Evolutionary conservation across 2,113 vertebrate species (phyloP), one percentile per base, ranked within the genome.

Genomic region (Sylvietta virens): DNA sequence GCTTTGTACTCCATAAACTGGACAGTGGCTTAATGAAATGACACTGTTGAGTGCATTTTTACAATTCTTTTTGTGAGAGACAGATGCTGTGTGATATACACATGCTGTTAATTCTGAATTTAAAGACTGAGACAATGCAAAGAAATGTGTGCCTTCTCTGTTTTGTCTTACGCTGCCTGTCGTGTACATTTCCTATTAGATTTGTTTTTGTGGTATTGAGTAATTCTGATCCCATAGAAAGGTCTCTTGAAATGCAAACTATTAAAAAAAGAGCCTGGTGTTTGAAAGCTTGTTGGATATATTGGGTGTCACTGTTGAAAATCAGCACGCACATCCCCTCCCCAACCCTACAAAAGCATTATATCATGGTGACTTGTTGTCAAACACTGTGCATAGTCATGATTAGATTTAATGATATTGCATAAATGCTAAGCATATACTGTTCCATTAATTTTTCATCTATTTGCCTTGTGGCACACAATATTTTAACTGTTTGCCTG

Each of bases 371-470:
- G 51, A 33, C 10, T 81, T 71, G 11, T 4, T 81, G 35, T 48
- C 51, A 60, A 6, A 50, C 72, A 42, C 39, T 37, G 5, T 4
- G 0, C 0, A 1, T 45, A 20, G 56, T 80, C 12, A 7, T 42
- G 42, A 30, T 27, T 22, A 9, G 37, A 22, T 70, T 73, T 53
- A 53, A 57, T 53, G 37, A 37, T 26, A 16, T 5, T 86, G 33
- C 35, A 37, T 48, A 62, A 61, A 56, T 51, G 33, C 23, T 71
- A 39, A 72, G 35, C 39, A 54, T 37, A 26, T n/a, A 11, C 5
- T 3, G 3, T 51, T 89, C 48, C 45, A 65, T 81, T 50, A n/a
- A 5, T 77, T 80, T 92, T 77, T 85, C 20, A 26, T 56, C 3
- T 21, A 11, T 62, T 85, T 66, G 11, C 51, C 47, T 60, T 37